Base-by-base conservation (phyloP, 1,140 invertebrate species). In the Macrotrachela quadricornifera region DNA sequence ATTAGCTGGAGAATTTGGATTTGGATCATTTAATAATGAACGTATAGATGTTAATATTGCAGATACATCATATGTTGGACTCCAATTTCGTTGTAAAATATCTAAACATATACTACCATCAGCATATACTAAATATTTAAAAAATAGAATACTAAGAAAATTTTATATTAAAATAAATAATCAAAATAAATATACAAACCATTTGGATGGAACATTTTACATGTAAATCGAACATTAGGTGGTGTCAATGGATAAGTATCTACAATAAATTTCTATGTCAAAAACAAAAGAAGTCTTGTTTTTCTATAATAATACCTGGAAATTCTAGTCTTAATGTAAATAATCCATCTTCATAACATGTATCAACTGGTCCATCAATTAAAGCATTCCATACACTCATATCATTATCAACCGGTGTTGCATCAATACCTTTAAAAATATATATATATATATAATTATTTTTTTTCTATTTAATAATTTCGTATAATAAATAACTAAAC, bases 61-160 rank as follows among this genome's bases (percentile, higher is more conserved):
- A 59, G 88, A 92, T 38, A 97, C 92, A 77, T 99, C 92, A 72
- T 97, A 99, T 57, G 92, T 96, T 59, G 92, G 92, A 75, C 87
- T 94, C 92, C 92, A 99, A 73, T 90, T 80, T 71, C 96, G 96
- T 76, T 97, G 88, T 71, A 73, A 64, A 58, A 99, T 96, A 73
- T 99, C 92, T 74, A 99, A 78, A 76, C 92, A 99, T 67, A 99
- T 97, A 63, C 88, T 90, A 63, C 92, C 92, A 78, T 97, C 92
- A 46, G 92, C 91, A 75, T 97, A 99, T 30, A 99, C 88, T 71
- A 60, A 51, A 63, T 61, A n/a, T 36, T 55, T 51, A 58, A 47
- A 56, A 52, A 18, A 48, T 14, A 44, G 37, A 13, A 21, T 52
- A 6, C 14, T n/a, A 30, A 11, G 16, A 8, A 37, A n/a, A 37